Conservation (phyloP, 1,140 invertebrate genomes). For the Gryon sp. region DNA sequence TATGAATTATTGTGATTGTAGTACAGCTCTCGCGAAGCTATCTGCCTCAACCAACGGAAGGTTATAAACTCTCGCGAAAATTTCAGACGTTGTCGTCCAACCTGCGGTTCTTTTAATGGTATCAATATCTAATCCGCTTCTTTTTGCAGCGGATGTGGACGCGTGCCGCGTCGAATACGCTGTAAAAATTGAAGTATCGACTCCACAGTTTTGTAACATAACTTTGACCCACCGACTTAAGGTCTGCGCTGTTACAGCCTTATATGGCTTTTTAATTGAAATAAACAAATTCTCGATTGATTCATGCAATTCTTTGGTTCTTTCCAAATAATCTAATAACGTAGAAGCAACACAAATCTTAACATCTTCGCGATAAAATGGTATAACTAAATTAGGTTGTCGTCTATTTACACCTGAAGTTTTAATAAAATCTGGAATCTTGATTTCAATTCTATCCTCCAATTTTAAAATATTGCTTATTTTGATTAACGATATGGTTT, state of each 20-base stretch:
- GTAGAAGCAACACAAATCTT: no score
- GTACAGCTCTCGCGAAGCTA: no score
- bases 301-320: no score
- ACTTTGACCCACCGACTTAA: no score
- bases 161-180: constrained; percentile 64
- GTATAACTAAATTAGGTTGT: constrained; percentile 35
- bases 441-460: constrained; percentile 33
- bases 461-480: constrained; percentile 30
- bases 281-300: no score
- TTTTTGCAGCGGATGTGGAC: constrained; percentile 56
- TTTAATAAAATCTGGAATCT: constrained; percentile 42
- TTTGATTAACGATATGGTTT: constrained; percentile 41
- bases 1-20: constrained; percentile 1
- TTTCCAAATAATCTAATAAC: no score
- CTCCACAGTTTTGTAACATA: no score
- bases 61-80: constrained; percentile 62
- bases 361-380: constrained; percentile 14
- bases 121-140: constrained; percentile 49
- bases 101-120: constrained; percentile 59
- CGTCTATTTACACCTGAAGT: constrained; percentile 13
- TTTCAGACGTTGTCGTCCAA: constrained; percentile 49
- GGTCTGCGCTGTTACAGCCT: no score
- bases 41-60: background rate
- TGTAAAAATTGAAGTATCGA: constrained; percentile 54
- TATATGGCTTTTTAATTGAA: no score